Evolutionary conservation across 2,113 vertebrate species (phyloP).

Genomic region (Rhynchopsitta pachyrhyncha): DNA sequence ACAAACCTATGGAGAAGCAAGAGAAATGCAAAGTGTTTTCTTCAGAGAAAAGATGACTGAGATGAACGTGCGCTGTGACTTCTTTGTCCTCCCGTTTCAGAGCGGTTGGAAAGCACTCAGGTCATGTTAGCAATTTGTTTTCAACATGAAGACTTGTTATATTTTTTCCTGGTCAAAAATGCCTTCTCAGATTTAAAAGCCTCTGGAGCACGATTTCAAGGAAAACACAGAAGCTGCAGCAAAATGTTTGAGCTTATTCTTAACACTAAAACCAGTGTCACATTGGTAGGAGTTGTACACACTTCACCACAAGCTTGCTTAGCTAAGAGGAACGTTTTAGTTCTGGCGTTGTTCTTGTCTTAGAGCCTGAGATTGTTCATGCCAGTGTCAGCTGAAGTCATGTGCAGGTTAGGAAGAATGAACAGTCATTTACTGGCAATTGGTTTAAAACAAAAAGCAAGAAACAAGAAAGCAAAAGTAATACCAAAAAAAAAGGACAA

Average conservation of each 20-base stretch:
- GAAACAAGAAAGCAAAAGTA: neutral
- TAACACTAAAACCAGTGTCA: neutral
- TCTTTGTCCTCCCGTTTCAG: neutral
- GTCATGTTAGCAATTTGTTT: neutral
- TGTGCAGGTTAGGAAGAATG: accelerated
- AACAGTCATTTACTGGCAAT: neutral
- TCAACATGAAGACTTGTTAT: neutral
- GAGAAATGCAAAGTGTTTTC: neutral
- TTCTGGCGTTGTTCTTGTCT: neutral
- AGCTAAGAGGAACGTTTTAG: neutral
- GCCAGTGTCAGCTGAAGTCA: neutral
- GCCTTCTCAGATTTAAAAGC: neutral
- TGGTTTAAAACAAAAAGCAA: neutral
- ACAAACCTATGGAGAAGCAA: neutral
- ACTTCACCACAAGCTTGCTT: neutral
- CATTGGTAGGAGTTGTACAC: neutral
- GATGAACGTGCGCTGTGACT: neutral
- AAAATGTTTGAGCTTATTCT: neutral
- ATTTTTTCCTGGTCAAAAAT: neutral
- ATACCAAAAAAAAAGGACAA: neutral
- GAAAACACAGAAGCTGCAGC: neutral
- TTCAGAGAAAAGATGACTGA: neutral
- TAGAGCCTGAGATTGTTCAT: neutral
- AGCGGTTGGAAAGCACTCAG: neutral
- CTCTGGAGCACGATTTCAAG: neutral